These are phyloP conservation scores for Tautogolabrus adspersus DNA, from an alignment of 2,113 vertebrate species.

Conservation along the genomic window DNA sequence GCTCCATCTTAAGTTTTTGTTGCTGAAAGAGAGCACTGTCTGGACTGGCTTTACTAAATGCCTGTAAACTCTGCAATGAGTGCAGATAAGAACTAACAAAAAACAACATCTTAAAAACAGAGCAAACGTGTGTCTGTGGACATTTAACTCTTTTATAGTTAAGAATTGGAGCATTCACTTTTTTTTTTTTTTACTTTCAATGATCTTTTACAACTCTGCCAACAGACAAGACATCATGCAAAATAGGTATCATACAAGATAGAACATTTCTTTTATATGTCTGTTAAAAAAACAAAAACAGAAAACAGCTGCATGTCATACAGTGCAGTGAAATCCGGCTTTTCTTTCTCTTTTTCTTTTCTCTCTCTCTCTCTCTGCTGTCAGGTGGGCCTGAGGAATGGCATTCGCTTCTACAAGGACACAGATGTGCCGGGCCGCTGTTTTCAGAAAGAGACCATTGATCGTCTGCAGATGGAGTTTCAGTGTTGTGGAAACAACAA, in stretches of 20 bases:
- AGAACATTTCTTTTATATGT: neutral
- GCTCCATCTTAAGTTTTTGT: neutral
- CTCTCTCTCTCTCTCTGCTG: neutral
- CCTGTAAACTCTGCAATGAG: too few relatives aligned
- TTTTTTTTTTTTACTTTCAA: neutral
- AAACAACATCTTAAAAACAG: too few relatives aligned
- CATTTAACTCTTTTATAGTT: neutral
- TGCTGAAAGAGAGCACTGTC: neutral
- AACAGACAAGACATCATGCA: neutral
- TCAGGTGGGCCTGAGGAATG: slow-evolving; percentile 86
- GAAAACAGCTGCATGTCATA: neutral
- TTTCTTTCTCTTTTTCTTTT: slow-evolving; percentile 32
- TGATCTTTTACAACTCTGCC: too few relatives aligned
- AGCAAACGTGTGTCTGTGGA: neutral
- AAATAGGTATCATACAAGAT: neutral
- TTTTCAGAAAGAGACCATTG: slow-evolving; percentile 88
- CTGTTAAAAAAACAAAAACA: neutral
- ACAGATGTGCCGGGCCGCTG: slow-evolving; percentile 89
- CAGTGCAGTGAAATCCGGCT: neutral
- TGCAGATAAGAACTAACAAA: too few relatives aligned
- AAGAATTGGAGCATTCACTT: neutral
- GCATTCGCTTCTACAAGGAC: slow-evolving; percentile 88
- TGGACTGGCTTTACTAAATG: neutral
- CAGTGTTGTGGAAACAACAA: slow-evolving; percentile 88
- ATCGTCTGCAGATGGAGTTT: slow-evolving; percentile 87